phyloP scores from a whole-genome alignment of 2,888 invertebrate species.

The Masnerella sp. region DNA sequence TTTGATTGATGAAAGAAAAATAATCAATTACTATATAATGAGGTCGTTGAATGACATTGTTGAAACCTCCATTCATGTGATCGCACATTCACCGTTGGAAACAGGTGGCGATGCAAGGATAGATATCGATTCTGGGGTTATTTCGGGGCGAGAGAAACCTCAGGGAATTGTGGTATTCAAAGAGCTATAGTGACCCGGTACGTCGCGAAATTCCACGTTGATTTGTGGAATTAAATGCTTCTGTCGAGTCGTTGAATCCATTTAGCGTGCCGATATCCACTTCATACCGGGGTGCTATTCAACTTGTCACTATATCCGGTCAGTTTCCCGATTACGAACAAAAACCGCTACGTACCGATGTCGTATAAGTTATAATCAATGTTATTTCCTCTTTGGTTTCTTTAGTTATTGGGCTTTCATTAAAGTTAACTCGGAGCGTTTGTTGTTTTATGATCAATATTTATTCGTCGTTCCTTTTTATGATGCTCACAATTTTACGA shows the following conservation, averaged over 20 bases:
- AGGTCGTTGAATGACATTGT: constrained; percentile 47
- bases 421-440: constrained; percentile 4
- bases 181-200: constrained; percentile 56
- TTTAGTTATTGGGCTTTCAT: constrained; percentile 18
- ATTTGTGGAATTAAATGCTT: constrained; percentile 72
- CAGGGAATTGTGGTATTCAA: constrained; percentile 62
- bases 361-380: constrained; percentile 45
- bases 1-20: constrained; percentile 38
- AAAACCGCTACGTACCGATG: constrained; percentile 37
- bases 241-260: constrained; percentile 67
- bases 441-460: constrained; percentile 10
- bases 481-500: no score
- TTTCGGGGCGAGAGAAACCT: constrained; percentile 49
- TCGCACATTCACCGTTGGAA: constrained; percentile 35
- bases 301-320: constrained; percentile 57
- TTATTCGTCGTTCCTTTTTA: background rate
- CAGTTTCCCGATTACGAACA: constrained; percentile 42
- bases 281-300: constrained; percentile 61
- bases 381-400: constrained; percentile 21
- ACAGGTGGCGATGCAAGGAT: constrained; percentile 50
- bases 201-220: constrained; percentile 68
- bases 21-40: constrained; percentile 42
- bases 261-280: constrained; percentile 68
- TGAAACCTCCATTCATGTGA: constrained; percentile 39
- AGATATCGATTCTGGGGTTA: constrained; percentile 52